Percentiles rank a stretch among this genome's conserved stretches.
These are phyloP conservation scores for Nasonia oneida DNA, from an alignment of 2,888 invertebrate species.

Conservation along the genomic window DNA sequence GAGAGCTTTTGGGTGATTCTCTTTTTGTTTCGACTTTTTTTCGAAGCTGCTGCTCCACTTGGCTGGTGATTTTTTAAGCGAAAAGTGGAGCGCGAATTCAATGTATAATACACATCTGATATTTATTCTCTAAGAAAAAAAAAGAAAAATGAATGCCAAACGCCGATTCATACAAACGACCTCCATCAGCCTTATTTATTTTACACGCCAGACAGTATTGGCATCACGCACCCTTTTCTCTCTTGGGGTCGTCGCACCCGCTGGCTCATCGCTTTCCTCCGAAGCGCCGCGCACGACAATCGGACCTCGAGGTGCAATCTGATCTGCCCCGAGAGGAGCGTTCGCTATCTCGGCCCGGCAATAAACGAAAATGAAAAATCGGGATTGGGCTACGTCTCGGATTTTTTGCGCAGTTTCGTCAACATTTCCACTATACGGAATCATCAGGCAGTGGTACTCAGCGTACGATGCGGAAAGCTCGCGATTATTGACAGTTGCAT, in stretches of 20 bases:
- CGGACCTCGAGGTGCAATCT: neutral
- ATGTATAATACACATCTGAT: neutral
- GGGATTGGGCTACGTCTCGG: neutral
- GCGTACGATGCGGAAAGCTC: neutral
- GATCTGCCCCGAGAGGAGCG: neutral
- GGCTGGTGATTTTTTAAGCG: neutral
- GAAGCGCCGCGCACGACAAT: neutral
- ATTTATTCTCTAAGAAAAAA: neutral
- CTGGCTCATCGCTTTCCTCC: neutral
- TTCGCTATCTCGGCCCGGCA: neutral
- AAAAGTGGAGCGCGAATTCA: neutral
- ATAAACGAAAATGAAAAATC: neutral
- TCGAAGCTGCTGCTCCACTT: too few relatives aligned
- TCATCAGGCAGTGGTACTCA: neutral
- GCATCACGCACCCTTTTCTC: neutral
- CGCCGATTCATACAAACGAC: neutral
- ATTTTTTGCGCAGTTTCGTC: neutral
- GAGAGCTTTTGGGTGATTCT: too few relatives aligned
- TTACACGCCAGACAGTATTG: neutral
- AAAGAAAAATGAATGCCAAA: neutral
- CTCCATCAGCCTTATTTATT: neutral
- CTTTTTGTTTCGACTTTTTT: too few relatives aligned
- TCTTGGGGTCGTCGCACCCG: neutral
- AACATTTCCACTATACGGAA: too few relatives aligned
- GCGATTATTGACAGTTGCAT: conserved; percentile 18